phyloP scores from a whole-genome alignment of 2,888 invertebrate species.

The Coenonympha arcania region DNA sequence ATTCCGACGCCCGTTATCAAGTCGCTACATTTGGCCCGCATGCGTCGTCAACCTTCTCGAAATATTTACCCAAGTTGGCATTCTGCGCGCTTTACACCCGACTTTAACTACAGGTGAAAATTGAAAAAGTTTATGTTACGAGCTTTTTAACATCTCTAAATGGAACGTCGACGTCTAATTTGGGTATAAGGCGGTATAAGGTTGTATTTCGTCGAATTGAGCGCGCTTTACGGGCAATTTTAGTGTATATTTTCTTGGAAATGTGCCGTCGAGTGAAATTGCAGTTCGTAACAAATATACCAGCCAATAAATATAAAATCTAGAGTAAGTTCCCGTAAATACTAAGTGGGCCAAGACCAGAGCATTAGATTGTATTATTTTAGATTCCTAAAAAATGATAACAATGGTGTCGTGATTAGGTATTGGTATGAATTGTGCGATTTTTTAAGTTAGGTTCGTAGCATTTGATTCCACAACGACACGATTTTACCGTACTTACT shows the following conservation, averaged over 20 bases:
- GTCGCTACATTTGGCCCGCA: constrained; percentile 55
- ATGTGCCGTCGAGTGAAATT: neutral
- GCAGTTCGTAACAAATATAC: neutral
- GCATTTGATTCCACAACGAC: too few relatives aligned
- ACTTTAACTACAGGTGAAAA: constrained; percentile 69
- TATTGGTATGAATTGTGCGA: too few relatives aligned
- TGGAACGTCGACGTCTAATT: constrained; percentile 54
- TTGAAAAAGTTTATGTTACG: constrained; percentile 72
- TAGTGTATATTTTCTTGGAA: constrained; percentile 12
- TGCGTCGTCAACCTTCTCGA: constrained; percentile 63
- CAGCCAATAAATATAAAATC: neutral
- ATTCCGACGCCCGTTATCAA: constrained; percentile 60
- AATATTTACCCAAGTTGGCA: constrained; percentile 56
- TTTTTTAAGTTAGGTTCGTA: too few relatives aligned
- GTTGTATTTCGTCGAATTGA: constrained; percentile 23
- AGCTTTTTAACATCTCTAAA: constrained; percentile 58
- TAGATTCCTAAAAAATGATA: too few relatives aligned
- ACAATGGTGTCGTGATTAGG: too few relatives aligned
- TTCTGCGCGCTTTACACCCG: constrained; percentile 54
- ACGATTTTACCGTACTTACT: too few relatives aligned
- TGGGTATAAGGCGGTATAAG: constrained; percentile 29
- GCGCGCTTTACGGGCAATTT: constrained; percentile 19
- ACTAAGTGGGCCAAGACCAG: constrained; percentile 8
- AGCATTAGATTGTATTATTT: too few relatives aligned
- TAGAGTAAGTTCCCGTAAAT: neutral